These are phyloP conservation scores for Mystacides longicornis DNA, from an alignment of 2,888 invertebrate genomes.

Conservation along the genomic window DNA sequence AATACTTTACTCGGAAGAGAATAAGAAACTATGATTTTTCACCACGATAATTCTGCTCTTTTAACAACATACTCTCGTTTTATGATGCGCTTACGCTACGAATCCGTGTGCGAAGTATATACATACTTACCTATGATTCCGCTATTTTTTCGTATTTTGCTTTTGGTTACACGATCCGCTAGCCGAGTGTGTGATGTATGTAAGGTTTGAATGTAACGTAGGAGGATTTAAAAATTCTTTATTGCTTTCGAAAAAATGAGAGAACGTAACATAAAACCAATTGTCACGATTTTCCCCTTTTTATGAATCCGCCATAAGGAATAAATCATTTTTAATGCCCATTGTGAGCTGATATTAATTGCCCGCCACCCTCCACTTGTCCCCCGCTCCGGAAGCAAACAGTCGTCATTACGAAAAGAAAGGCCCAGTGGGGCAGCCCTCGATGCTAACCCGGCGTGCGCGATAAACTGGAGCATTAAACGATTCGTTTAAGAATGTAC, in stretches of 20 bases:
- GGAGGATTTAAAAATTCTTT: not conserved
- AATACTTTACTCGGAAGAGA: no score
- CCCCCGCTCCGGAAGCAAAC: slow-evolving; percentile 14
- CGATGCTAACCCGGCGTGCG: slow-evolving; percentile 20
- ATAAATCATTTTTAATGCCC: slow-evolving; percentile 21
- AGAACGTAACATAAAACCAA: slow-evolving; percentile 12
- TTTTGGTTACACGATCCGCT: no score
- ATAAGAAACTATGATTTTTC: no score
- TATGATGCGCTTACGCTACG: no score
- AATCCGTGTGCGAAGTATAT: no score
- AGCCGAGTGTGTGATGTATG: no score
- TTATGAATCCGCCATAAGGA: slow-evolving; percentile 9
- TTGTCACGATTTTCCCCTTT: slow-evolving; percentile 16
- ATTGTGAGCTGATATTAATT: slow-evolving; percentile 16
- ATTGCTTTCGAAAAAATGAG: not conserved
- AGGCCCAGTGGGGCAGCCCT: slow-evolving; percentile 12
- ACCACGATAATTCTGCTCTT: no score
- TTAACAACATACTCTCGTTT: no score
- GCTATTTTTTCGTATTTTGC: no score
- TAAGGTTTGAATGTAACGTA: not conserved
- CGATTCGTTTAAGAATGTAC: slow-evolving; percentile 12
- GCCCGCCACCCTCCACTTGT: slow-evolving; percentile 7
- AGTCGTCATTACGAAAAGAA: slow-evolving; percentile 23
- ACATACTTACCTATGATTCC: no score
- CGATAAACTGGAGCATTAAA: slow-evolving; percentile 20